Evolutionary conservation across 2,797 vertebrate genomes (phyloP).

Genomic region (Harpagifer antarcticus): DNA sequence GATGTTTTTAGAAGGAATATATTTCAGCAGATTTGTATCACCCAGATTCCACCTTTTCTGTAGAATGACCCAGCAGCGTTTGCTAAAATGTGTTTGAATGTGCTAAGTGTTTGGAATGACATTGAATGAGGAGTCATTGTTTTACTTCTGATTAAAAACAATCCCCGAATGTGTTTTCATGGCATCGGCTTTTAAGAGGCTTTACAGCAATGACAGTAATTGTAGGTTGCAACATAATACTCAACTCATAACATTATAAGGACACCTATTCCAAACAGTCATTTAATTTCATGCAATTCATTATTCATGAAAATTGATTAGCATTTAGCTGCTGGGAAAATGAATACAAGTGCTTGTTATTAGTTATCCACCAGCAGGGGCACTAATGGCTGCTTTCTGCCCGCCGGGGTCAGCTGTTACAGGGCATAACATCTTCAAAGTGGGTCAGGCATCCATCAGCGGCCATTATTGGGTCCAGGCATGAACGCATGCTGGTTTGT

Average conservation of each 20-base stretch:
- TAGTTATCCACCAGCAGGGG: constrained; percentile 55
- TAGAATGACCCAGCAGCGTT: no score
- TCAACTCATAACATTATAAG: constrained; percentile 33
- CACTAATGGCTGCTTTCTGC: constrained; percentile 56
- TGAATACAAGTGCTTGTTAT: constrained; percentile 22
- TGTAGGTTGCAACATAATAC: constrained; percentile 29
- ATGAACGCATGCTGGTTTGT: constrained; percentile 3
- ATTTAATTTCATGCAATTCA: constrained; percentile 48
- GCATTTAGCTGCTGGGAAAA: constrained; percentile 36
- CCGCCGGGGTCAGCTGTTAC: constrained; percentile 54
- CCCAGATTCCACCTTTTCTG: no score
- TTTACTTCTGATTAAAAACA: constrained; percentile 1
- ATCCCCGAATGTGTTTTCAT: background rate
- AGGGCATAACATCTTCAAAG: constrained; percentile 57
- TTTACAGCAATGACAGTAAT: constrained; percentile 42
- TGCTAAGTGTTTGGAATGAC: background rate
- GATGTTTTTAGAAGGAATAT: no score
- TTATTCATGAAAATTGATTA: constrained; percentile 62
- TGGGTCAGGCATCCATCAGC: constrained; percentile 73
- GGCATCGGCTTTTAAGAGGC: constrained; percentile 5
- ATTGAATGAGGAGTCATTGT: background rate
- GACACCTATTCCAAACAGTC: constrained; percentile 26
- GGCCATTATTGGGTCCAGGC: constrained; percentile 35
- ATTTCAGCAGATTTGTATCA: no score
- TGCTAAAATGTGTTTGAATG: background rate